Conservation (phyloP, 2,888 invertebrate species). For the Ophioninae sp. region DNA sequence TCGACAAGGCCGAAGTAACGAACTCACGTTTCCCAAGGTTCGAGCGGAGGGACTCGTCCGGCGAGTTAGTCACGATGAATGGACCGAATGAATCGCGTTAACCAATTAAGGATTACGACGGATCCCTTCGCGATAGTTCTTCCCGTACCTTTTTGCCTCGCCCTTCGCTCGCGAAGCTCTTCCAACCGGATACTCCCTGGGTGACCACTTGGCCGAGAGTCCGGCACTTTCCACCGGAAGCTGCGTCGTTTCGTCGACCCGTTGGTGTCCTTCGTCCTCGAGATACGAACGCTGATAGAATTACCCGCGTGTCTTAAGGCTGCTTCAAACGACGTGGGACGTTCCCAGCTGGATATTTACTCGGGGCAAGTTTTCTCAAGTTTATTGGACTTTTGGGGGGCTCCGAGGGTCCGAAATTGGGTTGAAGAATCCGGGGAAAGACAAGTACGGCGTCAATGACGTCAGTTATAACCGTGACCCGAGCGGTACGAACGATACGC, state of each 20-base stretch:
- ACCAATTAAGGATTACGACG: slow-evolving; percentile 79
- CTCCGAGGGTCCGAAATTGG: background rate
- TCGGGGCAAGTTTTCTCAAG: background rate
- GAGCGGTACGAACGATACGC: too few relatives aligned
- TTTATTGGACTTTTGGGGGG: background rate
- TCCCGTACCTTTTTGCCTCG: background rate
- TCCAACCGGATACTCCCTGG: slow-evolving; percentile 39
- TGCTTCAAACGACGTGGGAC: background rate
- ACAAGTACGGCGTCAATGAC: too few relatives aligned
- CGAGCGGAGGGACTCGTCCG: slow-evolving; percentile 65
- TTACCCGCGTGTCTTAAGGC: background rate
- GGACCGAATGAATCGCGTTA: slow-evolving; percentile 78
- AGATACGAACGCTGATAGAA: slow-evolving; percentile 11
- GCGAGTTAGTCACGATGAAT: slow-evolving; percentile 75
- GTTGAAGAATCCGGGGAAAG: too few relatives aligned
- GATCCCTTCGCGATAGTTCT: slow-evolving; percentile 50
- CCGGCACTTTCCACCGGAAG: background rate
- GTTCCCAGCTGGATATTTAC: background rate
- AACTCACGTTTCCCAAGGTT: slow-evolving; percentile 67
- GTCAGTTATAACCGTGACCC: too few relatives aligned
- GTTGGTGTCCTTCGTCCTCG: slow-evolving; percentile 2
- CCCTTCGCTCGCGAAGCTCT: slow-evolving; percentile 38
- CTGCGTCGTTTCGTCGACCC: background rate
- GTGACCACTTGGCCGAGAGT: slow-evolving; percentile 44
- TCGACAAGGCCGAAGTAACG: slow-evolving; percentile 27